Evolutionary conservation across 2,888 invertebrate genomes (phyloP), one percentile per base, ranked within the genome.

Genomic region (Polyommatus iphigenia): DNA sequence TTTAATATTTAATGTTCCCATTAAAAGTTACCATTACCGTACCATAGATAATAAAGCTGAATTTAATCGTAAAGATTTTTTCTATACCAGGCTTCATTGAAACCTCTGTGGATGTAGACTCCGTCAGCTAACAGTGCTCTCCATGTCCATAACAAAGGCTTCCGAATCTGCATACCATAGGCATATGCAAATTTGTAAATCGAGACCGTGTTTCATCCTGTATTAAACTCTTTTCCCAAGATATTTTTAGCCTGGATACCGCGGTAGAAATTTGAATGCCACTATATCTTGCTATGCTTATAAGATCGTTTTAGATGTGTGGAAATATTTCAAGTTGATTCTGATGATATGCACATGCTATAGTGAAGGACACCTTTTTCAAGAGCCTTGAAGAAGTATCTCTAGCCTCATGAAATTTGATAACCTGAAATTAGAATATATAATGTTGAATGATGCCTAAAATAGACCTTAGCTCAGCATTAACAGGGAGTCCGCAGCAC

Each of bases 181-280:
- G 67, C 67, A 32, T 67, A 29, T 67, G 67, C 67, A 67, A 67
- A 67, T 67, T 67, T 67, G 67, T 67, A 67, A 32, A 67, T 67
- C 67, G 32, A 32, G 29, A 15, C 67, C 67, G 67, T 67, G 29
- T 67, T 67, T 32, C 6, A 76, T 62, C 20, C 36, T 46, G 36
- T 77, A 32, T 77, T 71, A 67, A 67, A 29, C 29, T 67, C 29
- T 32, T 67, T 15, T 67, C 13, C 6, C 29, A 29, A 29, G 18
- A 1, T 18, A 32, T 67, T 29, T 67, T 18, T 6, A 67, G 29
- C 6, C 67, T 67, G 13, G 8, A 67, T 0, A 54, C 54, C 13
- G 18, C 5, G 1, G 0, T 24, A 67, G 29, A 29, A 67, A n/a
- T 59, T 59, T 15, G 8, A 59, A 20, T 59, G 20, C 2, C 10